Evolutionary conservation across 2,113 vertebrate genomes (phyloP), one percentile per base, ranked within the genome.

Genomic region (Carettochelys insculpta): DNA sequence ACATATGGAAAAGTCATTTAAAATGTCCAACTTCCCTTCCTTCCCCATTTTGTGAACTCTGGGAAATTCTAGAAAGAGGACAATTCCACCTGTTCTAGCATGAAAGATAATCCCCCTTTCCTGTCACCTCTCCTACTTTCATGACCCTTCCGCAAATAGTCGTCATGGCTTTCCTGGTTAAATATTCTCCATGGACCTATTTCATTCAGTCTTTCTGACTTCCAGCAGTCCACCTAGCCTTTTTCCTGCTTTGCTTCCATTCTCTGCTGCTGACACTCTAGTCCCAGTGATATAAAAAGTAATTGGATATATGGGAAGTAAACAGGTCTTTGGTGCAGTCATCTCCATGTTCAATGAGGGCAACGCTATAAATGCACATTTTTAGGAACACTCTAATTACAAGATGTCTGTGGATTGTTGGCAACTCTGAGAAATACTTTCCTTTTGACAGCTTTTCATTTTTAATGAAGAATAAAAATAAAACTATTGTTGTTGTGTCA

Each of bases 221-320:
- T 92, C 5, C 34, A 34, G 10, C 6, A 45, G 5, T 6, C 76
- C 48, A 61, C 12, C 1, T 58, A 75, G 29, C 47, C 20, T 86
- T 93, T 80, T 68, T 77, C 77, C 53, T 84, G 20, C 78, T 86
- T 53, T 48, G 61, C 27, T 11, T 68, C 50, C 78, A 43, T 71
- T 53, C 27, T n/a, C 45, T 38, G n/a, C 38, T 68, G 24, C 10
- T 38, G 71, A 75, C 43, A 45, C 24, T 4, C 71, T 75, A 29
- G 71, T 29, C 38, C 25, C 38, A 75, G 14, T 75, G 24, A 25
- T 75, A 27, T 75, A 45, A 45, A 27, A 43, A 45, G 41, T 45
- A 43, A 45, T 45, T 75, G 7, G 6, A 14, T 25, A 19, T 16
- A 3, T 34, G 61, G 34, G 16, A 10, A 65, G 16, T 65, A 45